Conservation (phyloP, 1,140 invertebrate genomes). For the Bombus difficillimus region DNA sequence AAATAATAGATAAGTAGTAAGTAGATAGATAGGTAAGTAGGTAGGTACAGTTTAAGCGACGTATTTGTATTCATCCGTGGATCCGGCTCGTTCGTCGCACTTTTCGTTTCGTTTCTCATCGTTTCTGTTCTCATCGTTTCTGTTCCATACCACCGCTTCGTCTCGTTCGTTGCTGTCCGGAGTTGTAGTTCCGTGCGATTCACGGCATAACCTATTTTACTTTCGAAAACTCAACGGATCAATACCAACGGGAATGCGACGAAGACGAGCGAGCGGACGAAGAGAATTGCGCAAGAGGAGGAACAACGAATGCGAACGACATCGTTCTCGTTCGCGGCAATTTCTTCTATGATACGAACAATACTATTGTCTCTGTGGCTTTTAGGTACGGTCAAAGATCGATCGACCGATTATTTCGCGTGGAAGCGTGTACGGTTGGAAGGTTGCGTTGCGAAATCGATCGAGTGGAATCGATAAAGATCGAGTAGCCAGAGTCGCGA, state of each 20-base stretch:
- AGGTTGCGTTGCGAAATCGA: background rate
- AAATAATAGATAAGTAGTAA: background rate
- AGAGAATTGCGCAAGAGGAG: constrained; percentile 62
- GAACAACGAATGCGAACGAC: constrained; percentile 79
- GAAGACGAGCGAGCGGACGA: constrained; percentile 39
- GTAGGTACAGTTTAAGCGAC: background rate
- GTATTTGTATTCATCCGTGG: background rate
- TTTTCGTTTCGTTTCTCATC: background rate
- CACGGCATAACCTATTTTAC: constrained; percentile 75
- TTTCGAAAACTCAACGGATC: constrained; percentile 78
- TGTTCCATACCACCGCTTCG: background rate
- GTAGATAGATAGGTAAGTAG: background rate
- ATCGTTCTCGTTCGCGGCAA: background rate
- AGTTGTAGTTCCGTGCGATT: constrained; percentile 52
- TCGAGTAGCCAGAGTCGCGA: constrained; percentile 7
- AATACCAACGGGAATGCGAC: constrained; percentile 69
- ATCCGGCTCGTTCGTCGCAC: background rate
- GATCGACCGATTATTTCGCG: background rate
- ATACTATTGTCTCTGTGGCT: background rate
- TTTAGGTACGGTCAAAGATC: background rate
- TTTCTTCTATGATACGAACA: background rate
- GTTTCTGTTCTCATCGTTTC: constrained; percentile 12
- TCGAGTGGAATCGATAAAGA: constrained; percentile 24
- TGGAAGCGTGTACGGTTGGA: no score
- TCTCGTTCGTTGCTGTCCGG: constrained; percentile 45